A percentile compares a stretch with the other conserved stretches of the same genome.
Evolutionary conservation across 2,888 invertebrate genomes (phyloP).

Genomic region (Nephrotoma flavescens): DNA sequence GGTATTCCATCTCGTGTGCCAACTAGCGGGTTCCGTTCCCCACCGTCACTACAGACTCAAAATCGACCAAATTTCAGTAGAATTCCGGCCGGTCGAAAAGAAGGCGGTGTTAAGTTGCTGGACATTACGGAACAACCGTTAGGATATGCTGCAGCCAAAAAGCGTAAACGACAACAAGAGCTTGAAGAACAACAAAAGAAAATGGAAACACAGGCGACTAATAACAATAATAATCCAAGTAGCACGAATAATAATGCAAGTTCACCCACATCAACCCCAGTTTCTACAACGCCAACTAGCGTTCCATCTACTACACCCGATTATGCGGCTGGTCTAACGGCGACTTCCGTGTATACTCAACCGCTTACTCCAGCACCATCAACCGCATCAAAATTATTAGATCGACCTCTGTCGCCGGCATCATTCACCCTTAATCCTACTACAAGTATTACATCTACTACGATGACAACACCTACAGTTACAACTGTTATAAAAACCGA

Average conservation of each 20-base stretch:
- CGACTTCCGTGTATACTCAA: constrained; percentile 36
- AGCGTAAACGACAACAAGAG: constrained; percentile 68
- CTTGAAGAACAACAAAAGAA: constrained; percentile 50
- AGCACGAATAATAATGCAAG: constrained; percentile 17
- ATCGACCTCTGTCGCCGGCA: neutral
- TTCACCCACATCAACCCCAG: constrained; percentile 22
- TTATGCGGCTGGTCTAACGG: constrained; percentile 64
- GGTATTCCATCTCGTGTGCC: constrained; percentile 77
- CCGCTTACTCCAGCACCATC: constrained; percentile 27
- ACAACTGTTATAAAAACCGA: neutral
- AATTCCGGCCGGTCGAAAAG: constrained; percentile 56
- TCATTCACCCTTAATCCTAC: neutral
- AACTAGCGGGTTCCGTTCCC: constrained; percentile 45
- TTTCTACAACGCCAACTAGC: constrained; percentile 21
- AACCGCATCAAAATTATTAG: neutral
- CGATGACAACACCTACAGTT: neutral
- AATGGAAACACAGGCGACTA: constrained; percentile 36
- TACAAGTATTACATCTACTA: neutral
- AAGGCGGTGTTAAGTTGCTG: constrained; percentile 85
- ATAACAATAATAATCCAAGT: constrained; percentile 4
- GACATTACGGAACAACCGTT: constrained; percentile 89
- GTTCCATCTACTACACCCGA: constrained; percentile 49
- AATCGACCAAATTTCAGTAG: constrained; percentile 40
- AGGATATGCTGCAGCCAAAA: constrained; percentile 71
- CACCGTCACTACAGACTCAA: constrained; percentile 28